Evolutionary conservation across 1,140 invertebrate genomes (phyloP), one percentile per base, ranked within the genome.

Genomic region (Aplysia californica): DNA sequence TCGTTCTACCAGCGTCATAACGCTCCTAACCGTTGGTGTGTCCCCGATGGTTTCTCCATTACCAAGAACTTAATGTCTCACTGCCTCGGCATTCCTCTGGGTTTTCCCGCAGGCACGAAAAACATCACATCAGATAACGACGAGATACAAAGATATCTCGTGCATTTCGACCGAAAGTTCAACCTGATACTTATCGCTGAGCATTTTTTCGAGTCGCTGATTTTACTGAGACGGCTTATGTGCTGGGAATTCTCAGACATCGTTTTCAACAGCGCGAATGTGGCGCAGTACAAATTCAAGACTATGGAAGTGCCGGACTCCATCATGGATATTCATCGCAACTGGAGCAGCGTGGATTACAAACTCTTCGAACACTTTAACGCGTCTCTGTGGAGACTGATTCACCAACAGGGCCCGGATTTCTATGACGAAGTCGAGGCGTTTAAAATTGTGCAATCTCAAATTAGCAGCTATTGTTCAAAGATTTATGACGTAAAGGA

Each of bases 171-270:
- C 26, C 56, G 76, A 3, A 77, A 82, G 15, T 92, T 93, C 80
- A 84, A 88, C 66, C 82, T 92, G 4, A 88, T 93, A 10, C 89
- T 93, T 90, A 88, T 93, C 29, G 84, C 90, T 3, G 92, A 93
- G 80, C 87, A 91, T 76, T 91, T 92, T 82, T 89, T 92, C 65
- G 91, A 92, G 78, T 92, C 92, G 10, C 79, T 92, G 39, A 84
- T 92, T 70, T 84, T 92, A 3, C 82, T 92, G 38, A 87, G 86
- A 23, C 82, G 92, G 65, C 69, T 90, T 5, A 90, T 92, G 82
- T 91, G 90, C 70, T 93, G 92, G 92, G 75, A 68, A 6, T 79
- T 84, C 20, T 85, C 84, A 64, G 87, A 88, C 38, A 86, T 88
- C 58, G 35, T 87, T 1, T 87, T 84, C 61, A 72, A 79, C 35